Evolutionary conservation across 1,140 invertebrate species (phyloP), one percentile per base, ranked within the genome.

Genomic region (Caenorhabditis brenneri): DNA sequence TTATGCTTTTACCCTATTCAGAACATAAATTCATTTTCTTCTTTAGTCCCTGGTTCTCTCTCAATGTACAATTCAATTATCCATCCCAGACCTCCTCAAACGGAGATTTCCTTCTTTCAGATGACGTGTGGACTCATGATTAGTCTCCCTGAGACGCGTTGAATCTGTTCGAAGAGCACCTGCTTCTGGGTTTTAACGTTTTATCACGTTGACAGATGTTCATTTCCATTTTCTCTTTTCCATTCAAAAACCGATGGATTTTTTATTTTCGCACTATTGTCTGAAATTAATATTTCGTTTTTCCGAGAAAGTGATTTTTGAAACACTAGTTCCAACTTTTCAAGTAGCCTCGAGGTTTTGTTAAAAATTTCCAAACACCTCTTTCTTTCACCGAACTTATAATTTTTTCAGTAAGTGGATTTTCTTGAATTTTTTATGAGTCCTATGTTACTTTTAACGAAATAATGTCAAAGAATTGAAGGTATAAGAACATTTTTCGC

Each of bases 21-120:
- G 22, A 74, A 74, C 22, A 74, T 74, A 74, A 39, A 74, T 74
- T 42, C 42, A n/a, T 74, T 74, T 24, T 74, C 36, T 42, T 42
- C 2, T 74, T 42, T 39, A 65, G 58, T 36, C 16, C 12, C 31
- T 65, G 15, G 15, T 27, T 33, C 29, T 58, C 10, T 65, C 10
- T 65, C 58, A 74, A 39, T 74, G 31, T 33, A 39, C 33, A 74
- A 74, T 31, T 74, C 65, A 74, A 74, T 74, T 74, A 74, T 39
- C 36, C 58, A 65, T 65, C 58, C 31, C 58, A 33, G 58, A 42
- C 36, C 65, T 39, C 65, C 24, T 27, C 53, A n/a, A 51, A 5
- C 58, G 12, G 65, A 31, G 29, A n/a, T 36, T 74, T 74, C 33
- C 33, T 42, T 19, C 31, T 27, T 42, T 27, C 33, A 24, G 36